phyloP scores from a whole-genome alignment of 35 echinoderm and acorn worm genomes.

The Eucidaris tribuloides region DNA sequence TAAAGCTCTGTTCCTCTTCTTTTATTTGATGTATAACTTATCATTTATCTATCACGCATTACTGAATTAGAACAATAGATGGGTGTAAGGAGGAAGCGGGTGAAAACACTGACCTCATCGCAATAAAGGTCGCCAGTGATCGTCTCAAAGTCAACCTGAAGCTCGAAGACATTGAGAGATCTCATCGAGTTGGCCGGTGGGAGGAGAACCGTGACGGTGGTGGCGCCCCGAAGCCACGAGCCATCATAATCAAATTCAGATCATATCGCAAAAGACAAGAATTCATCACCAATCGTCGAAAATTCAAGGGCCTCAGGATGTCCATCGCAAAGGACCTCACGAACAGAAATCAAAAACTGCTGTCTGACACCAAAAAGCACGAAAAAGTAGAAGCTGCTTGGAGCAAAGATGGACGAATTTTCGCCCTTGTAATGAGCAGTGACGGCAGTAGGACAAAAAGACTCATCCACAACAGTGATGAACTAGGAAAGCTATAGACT shows the following conservation, averaged over 20 bases:
- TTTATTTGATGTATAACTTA: too few species aligned
- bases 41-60: too few species aligned
- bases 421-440: not conserved
- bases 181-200: not conserved
- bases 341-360: not conserved
- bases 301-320: not conserved
- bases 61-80: too few species aligned
- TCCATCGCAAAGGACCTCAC: not conserved
- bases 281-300: not conserved
- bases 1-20: too few species aligned
- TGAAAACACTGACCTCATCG: not conserved
- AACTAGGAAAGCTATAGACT: too few species aligned
- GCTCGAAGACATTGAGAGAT: not conserved
- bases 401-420: not conserved
- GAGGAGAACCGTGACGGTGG: not conserved
- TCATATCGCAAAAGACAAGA: not conserved
- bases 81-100: not conserved
- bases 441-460: not conserved
- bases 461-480: not conserved
- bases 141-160: not conserved
- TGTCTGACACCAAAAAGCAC: not conserved
- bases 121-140: not conserved
- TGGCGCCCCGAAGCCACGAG: conserved; percentile 2
- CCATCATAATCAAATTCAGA: not conserved
- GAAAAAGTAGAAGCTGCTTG: not conserved